Evolutionary conservation across 2,888 invertebrate species (phyloP), one percentile per base, ranked within the genome.

Genomic region (Synanthedon vespiformis): DNA sequence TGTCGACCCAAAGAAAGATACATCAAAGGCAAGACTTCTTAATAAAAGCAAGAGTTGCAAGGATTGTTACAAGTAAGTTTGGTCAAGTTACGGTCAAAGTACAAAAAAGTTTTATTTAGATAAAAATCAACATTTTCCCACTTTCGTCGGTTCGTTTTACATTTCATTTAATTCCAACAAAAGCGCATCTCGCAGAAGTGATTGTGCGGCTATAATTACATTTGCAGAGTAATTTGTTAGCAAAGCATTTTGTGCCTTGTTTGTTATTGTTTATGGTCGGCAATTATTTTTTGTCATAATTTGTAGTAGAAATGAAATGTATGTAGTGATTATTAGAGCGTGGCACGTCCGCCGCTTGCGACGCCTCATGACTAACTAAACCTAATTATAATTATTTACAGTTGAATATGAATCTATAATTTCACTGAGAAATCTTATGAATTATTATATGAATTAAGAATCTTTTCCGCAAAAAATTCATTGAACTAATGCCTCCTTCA

Each of bases 301-400:
- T 53, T 52, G 57, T 64, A 61, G 76, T 78, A 85, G 80, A 85
- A 86, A 85, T 81, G 80, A 84, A 85, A 84, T 80, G 82, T 80
- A 74, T 67, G 67, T 57, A 61, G 62, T 63, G 71, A 48, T 70
- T 63, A 84, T 80, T 68, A 85, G 85, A 85, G 82, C 85, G 68
- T 82, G 64, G 60, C 74, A 66, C 77, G 77, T 74, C 76, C 72
- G 73, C 65, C 61, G 66, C 67, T 67, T 65, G 70, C 72, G 77
- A 72, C 72, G 75, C 65, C 70, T 70, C 61, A 60, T 72, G 74
- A 79, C 69, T 77, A 79, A 80, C 79, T 83, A 75, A 77, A 76
- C 76, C 73, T 70, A 80, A 81, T 82, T 79, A 79, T 70, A 73
- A 79, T 74, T 71, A 77, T 77, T 76, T 76, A 72, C 77, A 69